These are phyloP conservation scores for Allobates femoralis DNA, from an alignment of 2,797 vertebrate species.

Conservation along the genomic window DNA sequence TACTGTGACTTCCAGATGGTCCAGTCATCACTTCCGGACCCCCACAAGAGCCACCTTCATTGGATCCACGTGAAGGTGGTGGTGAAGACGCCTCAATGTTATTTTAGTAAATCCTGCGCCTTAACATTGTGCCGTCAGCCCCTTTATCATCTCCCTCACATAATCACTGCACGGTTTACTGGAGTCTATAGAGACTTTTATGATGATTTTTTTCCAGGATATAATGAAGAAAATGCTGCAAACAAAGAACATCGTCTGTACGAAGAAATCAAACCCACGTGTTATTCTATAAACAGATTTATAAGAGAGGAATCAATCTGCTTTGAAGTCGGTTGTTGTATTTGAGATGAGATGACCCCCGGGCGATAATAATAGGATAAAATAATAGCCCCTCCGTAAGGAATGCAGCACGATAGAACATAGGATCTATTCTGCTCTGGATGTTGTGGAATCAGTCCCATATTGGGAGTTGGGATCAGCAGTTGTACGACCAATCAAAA, in stretches of 20 bases:
- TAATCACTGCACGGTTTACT: neutral
- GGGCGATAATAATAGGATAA: neutral
- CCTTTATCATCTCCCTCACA: neutral
- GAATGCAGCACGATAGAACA: neutral
- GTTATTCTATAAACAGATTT: neutral
- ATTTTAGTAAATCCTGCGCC: too few relatives aligned
- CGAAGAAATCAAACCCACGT: constrained; percentile 20
- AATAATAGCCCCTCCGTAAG: neutral
- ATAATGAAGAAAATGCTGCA: neutral
- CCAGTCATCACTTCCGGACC: too few relatives aligned
- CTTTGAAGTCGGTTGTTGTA: constrained; percentile 20
- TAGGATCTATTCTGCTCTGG: neutral
- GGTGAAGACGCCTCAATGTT: too few relatives aligned
- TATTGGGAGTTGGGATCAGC: neutral
- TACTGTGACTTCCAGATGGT: too few relatives aligned
- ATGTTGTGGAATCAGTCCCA: neutral
- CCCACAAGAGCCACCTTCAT: too few relatives aligned
- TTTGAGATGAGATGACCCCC: neutral
- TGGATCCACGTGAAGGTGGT: too few relatives aligned
- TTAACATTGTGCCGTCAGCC: too few relatives aligned
- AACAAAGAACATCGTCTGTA: neutral
- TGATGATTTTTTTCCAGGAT: neutral
- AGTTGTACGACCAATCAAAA: neutral
- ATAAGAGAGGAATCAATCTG: neutral
- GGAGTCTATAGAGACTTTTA: neutral